A percentile compares a stretch with the other conserved stretches of the same genome.
These are phyloP conservation scores for Zaprionus davidi DNA, from an alignment of 1,140 invertebrate genomes.

Conservation along the genomic window DNA sequence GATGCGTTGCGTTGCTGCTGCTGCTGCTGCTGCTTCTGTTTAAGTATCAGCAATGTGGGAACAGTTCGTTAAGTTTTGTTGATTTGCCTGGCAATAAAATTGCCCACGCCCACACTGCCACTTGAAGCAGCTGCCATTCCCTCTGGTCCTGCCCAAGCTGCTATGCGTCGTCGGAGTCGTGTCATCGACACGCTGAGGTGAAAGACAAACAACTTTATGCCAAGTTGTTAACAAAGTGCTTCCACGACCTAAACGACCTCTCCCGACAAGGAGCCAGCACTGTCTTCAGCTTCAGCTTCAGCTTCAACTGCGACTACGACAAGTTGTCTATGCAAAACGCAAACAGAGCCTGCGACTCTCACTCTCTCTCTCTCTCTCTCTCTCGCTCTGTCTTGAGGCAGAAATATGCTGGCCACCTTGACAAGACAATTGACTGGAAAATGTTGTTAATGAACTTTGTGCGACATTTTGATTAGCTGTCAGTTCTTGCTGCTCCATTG, in stretches of 20 bases:
- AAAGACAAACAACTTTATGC: slow-evolving; percentile 80
- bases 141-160: not conserved
- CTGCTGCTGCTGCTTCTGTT: not conserved
- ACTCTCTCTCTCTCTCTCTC: not conserved
- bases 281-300: slow-evolving; percentile 4
- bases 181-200: slow-evolving; percentile 75
- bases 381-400: slow-evolving; percentile 10
- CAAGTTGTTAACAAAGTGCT: slow-evolving; percentile 79
- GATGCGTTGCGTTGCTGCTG: not conserved
- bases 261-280: slow-evolving; percentile 8
- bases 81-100: slow-evolving; percentile 70
- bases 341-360: slow-evolving; percentile 38
- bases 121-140: not conserved
- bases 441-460: slow-evolving; percentile 81
- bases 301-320: not conserved
- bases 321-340: slow-evolving; percentile 59
- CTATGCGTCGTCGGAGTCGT: slow-evolving; percentile 46
- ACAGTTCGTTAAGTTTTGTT: slow-evolving; percentile 73
- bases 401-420: slow-evolving; percentile 57
- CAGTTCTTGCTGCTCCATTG: slow-evolving; percentile 27
- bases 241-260: slow-evolving; percentile 56
- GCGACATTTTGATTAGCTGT: slow-evolving; percentile 80
- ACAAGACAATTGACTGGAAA: slow-evolving; percentile 80
- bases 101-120: not conserved
- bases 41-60: slow-evolving; percentile 30